Base-by-base conservation (phyloP, 92 coral and sea anemone genomes). In the Epizoanthus illoricatus region DNA sequence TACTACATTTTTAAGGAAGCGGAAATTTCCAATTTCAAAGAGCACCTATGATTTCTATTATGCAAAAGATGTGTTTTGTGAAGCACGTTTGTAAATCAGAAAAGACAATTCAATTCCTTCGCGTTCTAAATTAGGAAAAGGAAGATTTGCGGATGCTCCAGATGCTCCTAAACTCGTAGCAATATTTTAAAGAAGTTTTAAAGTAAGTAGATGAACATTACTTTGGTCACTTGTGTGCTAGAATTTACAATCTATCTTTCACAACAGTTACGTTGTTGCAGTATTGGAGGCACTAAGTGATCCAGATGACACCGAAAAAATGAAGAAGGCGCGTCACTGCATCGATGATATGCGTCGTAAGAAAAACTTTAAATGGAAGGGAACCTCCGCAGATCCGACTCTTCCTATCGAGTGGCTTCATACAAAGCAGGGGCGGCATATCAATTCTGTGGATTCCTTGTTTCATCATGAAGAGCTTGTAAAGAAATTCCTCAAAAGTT, bases 381-480 rank as follows among this genome's bases (percentile, higher is more conserved):
- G 65, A 15, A 86, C 52, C 62, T 76, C 87, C 7, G 88, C 82
- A 62, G 88, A 89, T 74, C 75, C 89, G 23, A 59, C 84, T 49
- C 84, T 89, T 58, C 97, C 91, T 7, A 40, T 90, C 7, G 97
- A 92, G 70, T 92, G 97, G 97, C 97, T 92, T 59, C 88, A 84
- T 80, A 86, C 92, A 42, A 87, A 86, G 65, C 68, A 64, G 21
- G 87, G 88, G 2, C 93, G 68, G 7, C 93, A 90, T 15, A 90
- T 92, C 23, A 88, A 90, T 5, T 92, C 97, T 0, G 69, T 92
- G 20, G 97, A 90, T 56, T 85, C 91, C 5, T 71, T 92, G 23
- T 84, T 92, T 11, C 75, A 83, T 80, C 91, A 92, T 75, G 93
- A 90, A 17, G 93, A 88, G 66, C 63, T 92, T 16, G 88, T 92